phyloP scores from a whole-genome alignment of 35 echinoderm and acorn worm species.

The Apostichopus parvimensis region DNA sequence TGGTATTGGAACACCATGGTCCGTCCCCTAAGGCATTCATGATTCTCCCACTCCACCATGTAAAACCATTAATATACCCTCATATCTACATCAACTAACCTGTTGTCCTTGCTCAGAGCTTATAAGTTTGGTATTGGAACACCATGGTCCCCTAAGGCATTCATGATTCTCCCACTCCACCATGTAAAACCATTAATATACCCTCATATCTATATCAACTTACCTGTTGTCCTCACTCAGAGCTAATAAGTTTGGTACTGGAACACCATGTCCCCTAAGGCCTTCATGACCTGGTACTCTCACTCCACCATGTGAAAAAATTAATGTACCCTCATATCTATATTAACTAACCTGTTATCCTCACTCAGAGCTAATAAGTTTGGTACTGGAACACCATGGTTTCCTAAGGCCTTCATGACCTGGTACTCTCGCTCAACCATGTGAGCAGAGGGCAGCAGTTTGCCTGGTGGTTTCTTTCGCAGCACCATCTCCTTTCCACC shows the following conservation, averaged over 20 bases:
- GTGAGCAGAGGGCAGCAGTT: conserved; percentile 94
- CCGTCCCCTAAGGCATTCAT: conserved; percentile 92
- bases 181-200: too few relatives aligned
- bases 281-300: conserved; percentile 88
- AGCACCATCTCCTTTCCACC: conserved; percentile 80
- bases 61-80: not conserved
- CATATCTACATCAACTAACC: conserved; percentile 16
- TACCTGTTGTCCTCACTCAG: conserved; percentile 88
- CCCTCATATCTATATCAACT: not conserved
- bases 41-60: conserved; percentile 86
- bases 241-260: conserved; percentile 76
- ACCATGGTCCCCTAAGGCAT: conserved; percentile 75
- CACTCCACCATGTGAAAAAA: conserved; percentile 71
- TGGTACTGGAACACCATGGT: conserved; percentile 85
- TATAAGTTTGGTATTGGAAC: conserved; percentile 83
- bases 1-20: conserved; percentile 84
- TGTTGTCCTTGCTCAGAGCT: conserved; percentile 81
- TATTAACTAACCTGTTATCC: conserved; percentile 62
- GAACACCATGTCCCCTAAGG: conserved; percentile 78
- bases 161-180: conserved; percentile 54
- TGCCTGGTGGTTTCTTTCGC: conserved; percentile 97
- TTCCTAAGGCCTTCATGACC: conserved; percentile 88
- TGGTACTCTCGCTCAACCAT: conserved; percentile 87
- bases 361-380: conserved; percentile 82
- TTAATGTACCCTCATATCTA: not conserved